phyloP scores from a whole-genome alignment of 1,140 invertebrate species.

The Zaprionus inermis region DNA sequence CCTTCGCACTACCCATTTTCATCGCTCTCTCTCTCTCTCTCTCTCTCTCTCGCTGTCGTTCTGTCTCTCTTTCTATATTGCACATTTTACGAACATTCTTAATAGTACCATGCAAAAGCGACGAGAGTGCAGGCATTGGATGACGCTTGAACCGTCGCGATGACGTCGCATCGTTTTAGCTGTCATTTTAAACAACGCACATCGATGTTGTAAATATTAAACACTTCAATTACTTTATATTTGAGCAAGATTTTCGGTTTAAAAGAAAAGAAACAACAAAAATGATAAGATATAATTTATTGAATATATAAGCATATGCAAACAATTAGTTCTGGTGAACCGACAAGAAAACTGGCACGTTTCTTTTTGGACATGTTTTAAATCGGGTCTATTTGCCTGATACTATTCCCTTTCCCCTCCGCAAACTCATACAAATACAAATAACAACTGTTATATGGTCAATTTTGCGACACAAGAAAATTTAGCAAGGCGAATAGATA shows the following conservation, averaged over 20 bases:
- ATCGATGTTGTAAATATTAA: slow-evolving; percentile 8
- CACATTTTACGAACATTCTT: slow-evolving; percentile 18
- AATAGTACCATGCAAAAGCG: slow-evolving; percentile 5
- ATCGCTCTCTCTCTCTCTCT: slow-evolving; percentile 22
- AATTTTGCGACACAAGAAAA: slow-evolving; percentile 17
- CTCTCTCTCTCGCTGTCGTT: no score
- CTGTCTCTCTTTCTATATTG: slow-evolving; percentile 30
- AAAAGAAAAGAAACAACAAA: slow-evolving; percentile 1
- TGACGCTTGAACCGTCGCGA: slow-evolving; percentile 17
- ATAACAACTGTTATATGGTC: slow-evolving; percentile 53
- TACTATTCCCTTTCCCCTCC: not conserved
- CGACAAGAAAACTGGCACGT: not conserved
- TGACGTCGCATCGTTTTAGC: slow-evolving; percentile 14
- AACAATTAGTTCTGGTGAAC: slow-evolving; percentile 48
- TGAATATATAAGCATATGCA: slow-evolving; percentile 6
- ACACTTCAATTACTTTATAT: slow-evolving; percentile 12
- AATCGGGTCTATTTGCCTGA: slow-evolving; percentile 22
- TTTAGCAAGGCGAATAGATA: not conserved
- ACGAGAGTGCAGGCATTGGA: slow-evolving; percentile 16
- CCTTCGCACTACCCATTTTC: slow-evolving; percentile 17
- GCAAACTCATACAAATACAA: slow-evolving; percentile 3
- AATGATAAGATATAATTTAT: not conserved
- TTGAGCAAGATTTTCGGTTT: no score
- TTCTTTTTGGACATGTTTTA: slow-evolving; percentile 15
- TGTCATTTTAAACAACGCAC: slow-evolving; percentile 5